Evolutionary conservation across 2,888 invertebrate genomes (phyloP), one percentile per base, ranked within the genome.

Genomic region (Beris chalybata): DNA sequence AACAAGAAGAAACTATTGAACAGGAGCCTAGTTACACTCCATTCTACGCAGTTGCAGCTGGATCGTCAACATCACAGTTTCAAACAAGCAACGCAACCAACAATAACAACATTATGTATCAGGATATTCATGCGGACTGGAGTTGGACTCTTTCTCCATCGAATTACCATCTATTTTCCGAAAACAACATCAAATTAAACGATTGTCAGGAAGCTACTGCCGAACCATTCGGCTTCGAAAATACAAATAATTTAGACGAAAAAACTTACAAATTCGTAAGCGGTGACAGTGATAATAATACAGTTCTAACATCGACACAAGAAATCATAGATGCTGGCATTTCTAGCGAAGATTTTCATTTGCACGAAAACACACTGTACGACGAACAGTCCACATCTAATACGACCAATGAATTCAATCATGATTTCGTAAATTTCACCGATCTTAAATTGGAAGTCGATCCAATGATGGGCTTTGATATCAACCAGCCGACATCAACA

Each of bases 251-350:
- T 38, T 38, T 38, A 38, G 38, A 2, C 38, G 61, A 61, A 43
- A 52, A 61, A n/a, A 52, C 61, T 6, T 61, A 32, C 32, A 22
- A 50, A 15, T 38, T 52, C 4, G 50, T 22, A 12, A 15, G 50
- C 38, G 22, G 32, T 11, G 22, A 61, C 43, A 12, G 15, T 11
- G 32, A 59, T 7, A 13, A 50, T 7, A 32, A 44, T 7, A 47
- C 50, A 15, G 31, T 32, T 13, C 30, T 61, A 22, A 32, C 61
- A 32, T 48, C 52, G 38, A 61, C 61, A 11, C 61, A 61, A n/a
- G 61, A 61, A 38, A 38, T 61, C 12, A 32, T 61, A 22, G 61
- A 29, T 38, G 7, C 22, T 5, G 61, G 61, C 11, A 50, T 61
- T 5, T 50, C 43, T 3, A 61, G 32, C 2, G 32, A 61, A 43